Conservation (phyloP, 2,888 invertebrate genomes). For the Lumbricus terrestris region DNA sequence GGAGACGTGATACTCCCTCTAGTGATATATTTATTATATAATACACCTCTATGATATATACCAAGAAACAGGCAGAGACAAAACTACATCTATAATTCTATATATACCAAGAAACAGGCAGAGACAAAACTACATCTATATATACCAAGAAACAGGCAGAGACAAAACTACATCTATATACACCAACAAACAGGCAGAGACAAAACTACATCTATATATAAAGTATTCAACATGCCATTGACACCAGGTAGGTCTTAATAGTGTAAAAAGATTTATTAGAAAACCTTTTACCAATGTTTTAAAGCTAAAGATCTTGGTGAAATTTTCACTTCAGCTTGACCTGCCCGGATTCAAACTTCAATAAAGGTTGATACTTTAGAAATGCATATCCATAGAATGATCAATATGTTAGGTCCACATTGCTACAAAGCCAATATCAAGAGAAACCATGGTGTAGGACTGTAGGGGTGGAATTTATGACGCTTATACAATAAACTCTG, state of each 20-base stretch:
- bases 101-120: constrained; percentile 49
- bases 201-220: background rate
- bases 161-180: background rate
- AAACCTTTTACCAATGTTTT: no score
- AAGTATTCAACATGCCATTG: background rate
- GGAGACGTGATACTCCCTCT: no score
- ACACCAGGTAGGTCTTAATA: background rate
- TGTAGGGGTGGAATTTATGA: no score
- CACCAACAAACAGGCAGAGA: constrained; percentile 48
- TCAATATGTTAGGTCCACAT: background rate
- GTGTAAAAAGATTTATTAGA: background rate
- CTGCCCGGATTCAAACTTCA: background rate
- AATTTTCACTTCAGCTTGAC: background rate
- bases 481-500: no score
- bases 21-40: no score
- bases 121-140: background rate
- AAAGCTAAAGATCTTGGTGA: background rate
- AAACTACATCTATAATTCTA: background rate
- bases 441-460: background rate
- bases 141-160: constrained; percentile 51
- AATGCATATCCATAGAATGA: no score
- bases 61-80: background rate
- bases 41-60: no score
- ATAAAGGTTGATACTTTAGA: no score
- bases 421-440: background rate